Evolutionary conservation across 2,797 vertebrate genomes (phyloP), one percentile per base, ranked within the genome.

Genomic region (Garrulus glandarius): DNA sequence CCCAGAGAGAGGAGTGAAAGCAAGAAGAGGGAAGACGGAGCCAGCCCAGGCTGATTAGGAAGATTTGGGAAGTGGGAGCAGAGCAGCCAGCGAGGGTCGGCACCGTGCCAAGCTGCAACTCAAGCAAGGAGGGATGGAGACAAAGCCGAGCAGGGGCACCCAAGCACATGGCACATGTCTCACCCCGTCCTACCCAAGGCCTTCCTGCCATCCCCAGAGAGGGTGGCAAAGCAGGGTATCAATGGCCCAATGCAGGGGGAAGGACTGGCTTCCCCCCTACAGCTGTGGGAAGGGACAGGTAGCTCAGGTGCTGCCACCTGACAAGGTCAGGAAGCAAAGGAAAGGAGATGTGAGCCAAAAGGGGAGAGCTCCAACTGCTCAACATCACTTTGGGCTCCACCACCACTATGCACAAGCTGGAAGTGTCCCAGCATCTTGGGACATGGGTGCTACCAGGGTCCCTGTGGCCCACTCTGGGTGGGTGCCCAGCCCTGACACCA

Each of bases 1-100:
- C 41, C 55, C 86, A 91, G 64, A 69, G 77, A 94, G 71, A 20
- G n/a, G 47, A 22, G 55, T 49, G 77, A 87, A 74, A 93, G 84
- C 87, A 82, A 88, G 78, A 81, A 82, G 32, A 81, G 69, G 84
- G 64, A 89, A 75, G 60, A 92, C 0, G 11, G 11, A 93, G 59
- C 59, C 56, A 95, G 85, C 43, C 79, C 4, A 1, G 81, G 82
- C 59, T 52, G 77, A 75, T 26, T 12, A 65, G 68, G 80, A 93
- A 83, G 63, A 63, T 36, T 32, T 61, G 56, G 89, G 59, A 63
- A 46, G 17, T 26, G 26, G 68, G 63, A 69, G 75, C 84, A 92
- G 87, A 96, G 92, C 84, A 95, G 92, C 44, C 87, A 88, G 95
- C 6, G 0, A 87, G 41, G 82, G 89, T 88, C 3, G 0, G 74